Evolutionary conservation across 2,888 invertebrate genomes (phyloP).

Genomic region (Chromoteleia sp.): DNA sequence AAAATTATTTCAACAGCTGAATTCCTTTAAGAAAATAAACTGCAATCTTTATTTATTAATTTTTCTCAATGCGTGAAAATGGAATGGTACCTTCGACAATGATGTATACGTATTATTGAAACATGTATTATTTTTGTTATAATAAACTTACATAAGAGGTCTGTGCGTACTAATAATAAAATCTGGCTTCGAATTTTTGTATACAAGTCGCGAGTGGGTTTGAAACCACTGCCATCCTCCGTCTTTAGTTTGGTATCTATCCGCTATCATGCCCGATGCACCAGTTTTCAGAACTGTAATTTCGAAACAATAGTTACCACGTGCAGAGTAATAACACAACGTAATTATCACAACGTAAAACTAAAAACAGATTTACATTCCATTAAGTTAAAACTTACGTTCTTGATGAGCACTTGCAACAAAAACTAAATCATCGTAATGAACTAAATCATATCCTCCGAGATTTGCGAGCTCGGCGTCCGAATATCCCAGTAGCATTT

Average conservation of each 20-base stretch:
- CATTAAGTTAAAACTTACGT: too few relatives aligned
- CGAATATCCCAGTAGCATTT: slow-evolving; percentile 96
- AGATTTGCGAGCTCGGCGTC: slow-evolving; percentile 95
- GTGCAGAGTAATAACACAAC: neutral
- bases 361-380: too few relatives aligned
- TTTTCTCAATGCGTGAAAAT: too few relatives aligned
- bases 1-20: too few relatives aligned
- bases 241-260: slow-evolving; percentile 97
- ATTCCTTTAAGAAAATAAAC: too few relatives aligned
- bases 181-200: slow-evolving; percentile 99
- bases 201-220: slow-evolving; percentile 97
- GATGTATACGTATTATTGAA: too few relatives aligned
- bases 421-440: slow-evolving; percentile 98
- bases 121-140: too few relatives aligned
- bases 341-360: neutral
- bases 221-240: slow-evolving; percentile 99
- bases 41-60: too few relatives aligned
- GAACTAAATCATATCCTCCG: slow-evolving; percentile 99
- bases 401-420: slow-evolving; percentile 99
- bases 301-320: neutral
- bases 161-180: slow-evolving; percentile 99
- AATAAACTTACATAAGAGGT: slow-evolving; percentile 94
- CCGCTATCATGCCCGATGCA: slow-evolving; percentile 99
- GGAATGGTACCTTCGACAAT: too few relatives aligned
- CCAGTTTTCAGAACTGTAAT: slow-evolving; percentile 98